A percentile compares a stretch with the other conserved stretches of the same genome.
Conservation (phyloP, 2,797 vertebrate species). For the Rhinoraja longicauda region DNA sequence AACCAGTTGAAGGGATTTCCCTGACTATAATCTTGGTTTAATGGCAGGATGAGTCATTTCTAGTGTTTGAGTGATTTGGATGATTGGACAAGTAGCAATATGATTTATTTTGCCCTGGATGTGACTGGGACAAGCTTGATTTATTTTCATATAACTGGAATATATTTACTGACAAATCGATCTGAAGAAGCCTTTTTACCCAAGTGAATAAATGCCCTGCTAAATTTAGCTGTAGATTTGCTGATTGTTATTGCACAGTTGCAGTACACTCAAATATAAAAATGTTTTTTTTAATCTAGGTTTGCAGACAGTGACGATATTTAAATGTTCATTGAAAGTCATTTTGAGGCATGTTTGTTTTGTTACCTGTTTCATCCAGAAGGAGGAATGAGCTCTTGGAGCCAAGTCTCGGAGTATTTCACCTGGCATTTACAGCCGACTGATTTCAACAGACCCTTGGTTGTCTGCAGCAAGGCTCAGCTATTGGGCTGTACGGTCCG, state of each 20-base stretch:
- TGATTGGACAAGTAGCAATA: neutral
- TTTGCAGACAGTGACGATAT: neutral
- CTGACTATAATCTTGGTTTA: neutral
- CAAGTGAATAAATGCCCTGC: neutral
- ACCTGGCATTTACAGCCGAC: neutral
- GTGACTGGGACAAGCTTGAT: neutral
- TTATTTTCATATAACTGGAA: neutral
- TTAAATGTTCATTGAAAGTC: neutral
- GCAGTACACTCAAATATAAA: neutral
- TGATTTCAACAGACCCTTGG: neutral
- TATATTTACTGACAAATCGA: neutral
- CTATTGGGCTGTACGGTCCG: neutral
- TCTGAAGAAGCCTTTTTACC: neutral
- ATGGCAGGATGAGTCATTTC: constrained; percentile 2
- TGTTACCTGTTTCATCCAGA: constrained; percentile 16
- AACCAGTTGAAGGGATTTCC: constrained; percentile 14
- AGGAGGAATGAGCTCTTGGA: neutral
- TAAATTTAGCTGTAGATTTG: neutral
- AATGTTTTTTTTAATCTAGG: neutral
- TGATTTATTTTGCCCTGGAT: neutral
- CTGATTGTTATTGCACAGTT: neutral
- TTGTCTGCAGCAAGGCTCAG: neutral
- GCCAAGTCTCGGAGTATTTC: neutral
- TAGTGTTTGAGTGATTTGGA: neutral
- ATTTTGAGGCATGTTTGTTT: neutral